phyloP scores from a whole-genome alignment of 2,113 vertebrate species.

The Bos indicus region DNA sequence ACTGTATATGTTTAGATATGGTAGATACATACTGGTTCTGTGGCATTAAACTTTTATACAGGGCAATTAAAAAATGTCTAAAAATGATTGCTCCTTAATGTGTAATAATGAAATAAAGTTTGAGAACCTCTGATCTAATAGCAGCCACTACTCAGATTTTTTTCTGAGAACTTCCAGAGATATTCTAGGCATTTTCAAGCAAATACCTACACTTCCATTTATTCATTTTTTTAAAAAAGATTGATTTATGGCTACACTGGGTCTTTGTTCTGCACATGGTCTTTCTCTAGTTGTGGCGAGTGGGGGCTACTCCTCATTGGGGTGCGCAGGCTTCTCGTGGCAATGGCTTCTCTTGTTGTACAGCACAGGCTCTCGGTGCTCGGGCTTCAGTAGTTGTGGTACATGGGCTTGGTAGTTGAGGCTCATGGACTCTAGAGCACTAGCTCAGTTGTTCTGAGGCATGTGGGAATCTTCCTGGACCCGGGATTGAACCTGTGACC shows the following conservation, averaged over 20 bases:
- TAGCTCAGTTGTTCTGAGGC: background rate
- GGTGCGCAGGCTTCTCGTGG: background rate
- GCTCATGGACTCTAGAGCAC: background rate
- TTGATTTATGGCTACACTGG: background rate
- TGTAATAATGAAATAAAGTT: background rate
- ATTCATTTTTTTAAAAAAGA: background rate
- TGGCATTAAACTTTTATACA: background rate
- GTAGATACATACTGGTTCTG: background rate
- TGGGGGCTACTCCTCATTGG: background rate
- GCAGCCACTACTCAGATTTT: background rate
- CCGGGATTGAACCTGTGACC: background rate
- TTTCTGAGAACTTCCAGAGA: background rate
- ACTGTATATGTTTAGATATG: background rate
- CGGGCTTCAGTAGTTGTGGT: background rate
- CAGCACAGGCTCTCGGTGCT: rapidly evolving
- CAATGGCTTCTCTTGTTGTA: background rate
- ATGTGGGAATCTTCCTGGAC: background rate
- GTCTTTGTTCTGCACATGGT: background rate
- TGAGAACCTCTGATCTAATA: background rate
- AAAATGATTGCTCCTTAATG: background rate
- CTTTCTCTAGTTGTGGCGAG: background rate
- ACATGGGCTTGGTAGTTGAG: background rate
- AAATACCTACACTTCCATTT: background rate
- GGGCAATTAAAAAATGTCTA: background rate
- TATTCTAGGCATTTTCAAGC: background rate